These are phyloP conservation scores for Hirtodrosophila alboralis DNA, from an alignment of 2,888 invertebrate genomes.

Conservation along the genomic window DNA sequence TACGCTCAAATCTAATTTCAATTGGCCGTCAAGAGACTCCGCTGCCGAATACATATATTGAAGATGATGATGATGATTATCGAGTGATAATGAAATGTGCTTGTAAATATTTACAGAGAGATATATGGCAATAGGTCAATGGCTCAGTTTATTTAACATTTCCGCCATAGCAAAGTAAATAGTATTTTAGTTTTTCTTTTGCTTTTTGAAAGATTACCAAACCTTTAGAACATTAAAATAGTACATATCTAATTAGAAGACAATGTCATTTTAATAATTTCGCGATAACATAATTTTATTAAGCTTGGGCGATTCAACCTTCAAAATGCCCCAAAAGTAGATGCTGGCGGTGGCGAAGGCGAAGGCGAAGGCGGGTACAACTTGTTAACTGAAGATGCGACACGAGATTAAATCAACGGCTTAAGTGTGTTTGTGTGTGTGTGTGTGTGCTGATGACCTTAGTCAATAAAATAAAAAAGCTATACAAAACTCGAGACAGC, in stretches of 20 bases:
- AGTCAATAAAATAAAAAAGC: slow-evolving; percentile 66
- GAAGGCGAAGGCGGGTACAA: slow-evolving; percentile 24
- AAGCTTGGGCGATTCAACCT: slow-evolving; percentile 69
- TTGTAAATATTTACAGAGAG: slow-evolving; percentile 53
- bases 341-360: background rate
- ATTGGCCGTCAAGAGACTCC: slow-evolving; percentile 55
- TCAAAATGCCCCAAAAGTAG: slow-evolving; percentile 44
- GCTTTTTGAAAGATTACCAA: too few species aligned
- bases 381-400: slow-evolving; percentile 69
- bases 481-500: slow-evolving; percentile 6
- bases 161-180: too few species aligned
- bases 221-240: too few species aligned
- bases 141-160: too few species aligned
- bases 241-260: too few species aligned
- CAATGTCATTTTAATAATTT: background rate
- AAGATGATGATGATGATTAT: slow-evolving; percentile 20
- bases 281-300: slow-evolving; percentile 53
- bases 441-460: slow-evolving; percentile 73
- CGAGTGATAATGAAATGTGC: slow-evolving; percentile 66
- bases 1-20: slow-evolving; percentile 57
- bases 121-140: slow-evolving; percentile 74
- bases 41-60: slow-evolving; percentile 9
- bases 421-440: slow-evolving; percentile 23
- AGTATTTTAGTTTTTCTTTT: too few species aligned
- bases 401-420: slow-evolving; percentile 44